A percentile compares a stretch with the other conserved stretches of the same genome.
These are phyloP conservation scores for Neolamprologus brichardi DNA, from an alignment of 2,113 vertebrate genomes.

Conservation along the genomic window DNA sequence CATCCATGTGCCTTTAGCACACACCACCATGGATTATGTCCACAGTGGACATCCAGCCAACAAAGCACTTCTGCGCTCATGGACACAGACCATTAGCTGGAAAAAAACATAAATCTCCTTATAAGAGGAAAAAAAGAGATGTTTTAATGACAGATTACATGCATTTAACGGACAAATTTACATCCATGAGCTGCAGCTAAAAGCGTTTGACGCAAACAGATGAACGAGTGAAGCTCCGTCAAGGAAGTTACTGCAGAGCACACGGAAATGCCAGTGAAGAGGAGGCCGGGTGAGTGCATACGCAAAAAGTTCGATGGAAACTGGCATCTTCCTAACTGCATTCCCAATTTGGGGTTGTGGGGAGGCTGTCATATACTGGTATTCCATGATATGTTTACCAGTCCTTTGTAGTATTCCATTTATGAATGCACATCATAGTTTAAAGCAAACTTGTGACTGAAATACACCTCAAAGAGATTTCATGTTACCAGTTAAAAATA, in stretches of 20 bases:
- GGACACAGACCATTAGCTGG: constrained; percentile 44
- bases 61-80: constrained; percentile 49
- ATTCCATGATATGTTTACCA: not conserved
- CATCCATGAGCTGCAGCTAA: constrained; percentile 36
- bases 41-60: constrained; percentile 37
- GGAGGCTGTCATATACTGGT: not conserved
- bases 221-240: not conserved
- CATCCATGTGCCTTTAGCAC: constrained; percentile 30
- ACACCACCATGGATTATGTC: constrained; percentile 45
- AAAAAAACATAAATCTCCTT: constrained; percentile 49
- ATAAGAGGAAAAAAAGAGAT: constrained; percentile 45
- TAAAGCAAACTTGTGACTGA: not conserved
- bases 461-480: not conserved
- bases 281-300: not conserved
- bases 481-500: not conserved
- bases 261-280: accelerated
- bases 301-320: accelerated
- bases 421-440: not conserved
- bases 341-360: not conserved
- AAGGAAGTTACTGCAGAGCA: not conserved
- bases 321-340: not conserved
- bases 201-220: constrained; percentile 37
- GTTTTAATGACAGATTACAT: constrained; percentile 58
- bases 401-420: not conserved
- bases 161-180: constrained; percentile 56